phyloP scores from a whole-genome alignment of 2,797 vertebrate species.

The Sciurus carolinensis region DNA sequence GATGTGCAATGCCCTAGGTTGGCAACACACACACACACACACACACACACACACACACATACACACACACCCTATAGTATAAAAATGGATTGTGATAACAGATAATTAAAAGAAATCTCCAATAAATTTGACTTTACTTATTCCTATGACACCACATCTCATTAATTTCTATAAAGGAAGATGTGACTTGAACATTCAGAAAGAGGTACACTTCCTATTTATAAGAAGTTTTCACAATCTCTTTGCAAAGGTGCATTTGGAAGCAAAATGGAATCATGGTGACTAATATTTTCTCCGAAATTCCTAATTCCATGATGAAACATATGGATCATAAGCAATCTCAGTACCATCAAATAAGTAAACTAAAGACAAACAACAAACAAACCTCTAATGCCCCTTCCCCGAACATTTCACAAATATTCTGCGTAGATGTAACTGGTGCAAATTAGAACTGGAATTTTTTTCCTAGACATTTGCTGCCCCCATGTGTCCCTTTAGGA shows the following conservation, averaged over 20 bases:
- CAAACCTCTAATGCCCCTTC: background rate
- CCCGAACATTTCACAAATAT: background rate
- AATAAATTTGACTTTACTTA: background rate
- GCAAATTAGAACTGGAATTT: background rate
- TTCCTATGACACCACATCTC: background rate
- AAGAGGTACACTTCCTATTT: slow-evolving; percentile 40
- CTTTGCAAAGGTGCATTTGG: background rate
- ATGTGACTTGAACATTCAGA: background rate
- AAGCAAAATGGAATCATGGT: slow-evolving; percentile 29
- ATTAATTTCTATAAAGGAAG: background rate
- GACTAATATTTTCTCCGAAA: slow-evolving; percentile 57
- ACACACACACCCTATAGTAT: background rate
- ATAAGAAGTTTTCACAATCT: background rate
- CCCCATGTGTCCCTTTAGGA: slow-evolving; percentile 85
- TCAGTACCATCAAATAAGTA: background rate
- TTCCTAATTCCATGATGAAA: background rate
- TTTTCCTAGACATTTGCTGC: slow-evolving; percentile 88
- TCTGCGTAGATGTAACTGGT: rapidly evolving
- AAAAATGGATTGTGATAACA: background rate
- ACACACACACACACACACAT: too few species aligned
- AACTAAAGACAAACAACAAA: background rate
- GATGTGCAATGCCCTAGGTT: too few species aligned
- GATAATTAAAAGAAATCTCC: background rate
- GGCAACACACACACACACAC: background rate
- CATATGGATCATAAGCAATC: background rate